Conservation (phyloP, 2,888 invertebrate genomes). For the Chrysolina haemoptera region DNA sequence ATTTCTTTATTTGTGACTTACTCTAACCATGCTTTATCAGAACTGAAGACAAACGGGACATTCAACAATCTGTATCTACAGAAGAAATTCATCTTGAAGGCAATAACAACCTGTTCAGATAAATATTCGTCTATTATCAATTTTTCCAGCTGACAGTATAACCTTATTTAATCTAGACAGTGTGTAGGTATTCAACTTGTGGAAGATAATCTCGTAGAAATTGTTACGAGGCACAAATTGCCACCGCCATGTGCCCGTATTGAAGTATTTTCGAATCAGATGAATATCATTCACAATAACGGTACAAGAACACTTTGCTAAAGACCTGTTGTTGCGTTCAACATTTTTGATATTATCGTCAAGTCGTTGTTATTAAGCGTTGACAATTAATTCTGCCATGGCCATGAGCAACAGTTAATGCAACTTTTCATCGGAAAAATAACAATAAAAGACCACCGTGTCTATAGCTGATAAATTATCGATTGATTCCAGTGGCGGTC, state of each 20-base stretch:
- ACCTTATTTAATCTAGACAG: background rate
- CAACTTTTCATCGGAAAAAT: slow-evolving; percentile 34
- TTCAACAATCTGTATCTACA: background rate
- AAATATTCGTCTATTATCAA: background rate
- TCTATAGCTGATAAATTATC: slow-evolving; percentile 42
- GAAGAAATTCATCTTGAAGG: background rate
- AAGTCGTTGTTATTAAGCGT: slow-evolving; percentile 25
- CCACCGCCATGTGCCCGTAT: slow-evolving; percentile 25
- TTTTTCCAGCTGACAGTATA: background rate
- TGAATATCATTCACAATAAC: slow-evolving; percentile 34
- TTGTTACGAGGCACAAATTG: slow-evolving; percentile 16
- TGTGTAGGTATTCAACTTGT: slow-evolving; percentile 7
- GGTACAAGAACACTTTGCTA: slow-evolving; percentile 25
- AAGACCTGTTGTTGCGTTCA: slow-evolving; percentile 17
- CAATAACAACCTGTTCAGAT: background rate
- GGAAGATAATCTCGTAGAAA: slow-evolving; percentile 18
- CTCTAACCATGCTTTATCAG: no score
- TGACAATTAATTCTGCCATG: slow-evolving; percentile 41
- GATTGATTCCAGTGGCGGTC: slow-evolving; percentile 27
- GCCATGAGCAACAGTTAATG: slow-evolving; percentile 38
- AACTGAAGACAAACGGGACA: background rate
- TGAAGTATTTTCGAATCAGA: slow-evolving; percentile 33
- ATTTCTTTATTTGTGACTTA: no score
- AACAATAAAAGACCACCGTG: slow-evolving; percentile 40
- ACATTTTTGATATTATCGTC: slow-evolving; percentile 20